Evolutionary conservation across 2,797 vertebrate genomes (phyloP).

Genomic region (Acanthopagrus latus): DNA sequence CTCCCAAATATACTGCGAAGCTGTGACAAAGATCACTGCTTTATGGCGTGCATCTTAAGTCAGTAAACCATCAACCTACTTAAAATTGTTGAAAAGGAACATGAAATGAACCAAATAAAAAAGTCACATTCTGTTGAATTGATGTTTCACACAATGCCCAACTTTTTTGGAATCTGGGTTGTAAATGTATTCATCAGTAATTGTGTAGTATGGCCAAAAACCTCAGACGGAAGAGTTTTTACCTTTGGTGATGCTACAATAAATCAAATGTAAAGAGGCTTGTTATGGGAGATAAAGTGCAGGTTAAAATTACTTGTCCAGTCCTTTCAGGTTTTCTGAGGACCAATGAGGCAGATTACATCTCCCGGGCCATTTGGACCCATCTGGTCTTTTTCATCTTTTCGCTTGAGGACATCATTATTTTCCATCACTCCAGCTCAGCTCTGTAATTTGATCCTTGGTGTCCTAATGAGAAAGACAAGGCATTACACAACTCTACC

Average conservation of each 20-base stretch:
- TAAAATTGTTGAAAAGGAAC: too few relatives aligned
- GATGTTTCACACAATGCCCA: too few relatives aligned
- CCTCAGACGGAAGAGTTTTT: neutral
- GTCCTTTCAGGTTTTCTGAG: slow-evolving; percentile 8
- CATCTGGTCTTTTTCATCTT: slow-evolving; percentile 45
- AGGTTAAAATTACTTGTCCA: slow-evolving; percentile 19
- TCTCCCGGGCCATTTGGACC: slow-evolving; percentile 26
- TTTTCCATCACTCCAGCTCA: slow-evolving; percentile 45
- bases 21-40: neutral
- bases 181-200: neutral
- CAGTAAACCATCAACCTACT: neutral
- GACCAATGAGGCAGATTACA: slow-evolving; percentile 6
- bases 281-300: neutral
- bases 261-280: neutral
- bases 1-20: too few relatives aligned
- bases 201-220: neutral
- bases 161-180: too few relatives aligned
- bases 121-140: too few relatives aligned
- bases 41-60: neutral
- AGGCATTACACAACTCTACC: slow-evolving; percentile 37
- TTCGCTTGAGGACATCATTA: slow-evolving; percentile 42
- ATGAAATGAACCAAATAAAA: too few relatives aligned
- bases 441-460: slow-evolving; percentile 40
- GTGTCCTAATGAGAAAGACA: slow-evolving; percentile 47
- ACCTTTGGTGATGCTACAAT: neutral